These are phyloP conservation scores for Notoglanidium macrostoma DNA, from an alignment of 2,797 vertebrate species.

Conservation along the genomic window DNA sequence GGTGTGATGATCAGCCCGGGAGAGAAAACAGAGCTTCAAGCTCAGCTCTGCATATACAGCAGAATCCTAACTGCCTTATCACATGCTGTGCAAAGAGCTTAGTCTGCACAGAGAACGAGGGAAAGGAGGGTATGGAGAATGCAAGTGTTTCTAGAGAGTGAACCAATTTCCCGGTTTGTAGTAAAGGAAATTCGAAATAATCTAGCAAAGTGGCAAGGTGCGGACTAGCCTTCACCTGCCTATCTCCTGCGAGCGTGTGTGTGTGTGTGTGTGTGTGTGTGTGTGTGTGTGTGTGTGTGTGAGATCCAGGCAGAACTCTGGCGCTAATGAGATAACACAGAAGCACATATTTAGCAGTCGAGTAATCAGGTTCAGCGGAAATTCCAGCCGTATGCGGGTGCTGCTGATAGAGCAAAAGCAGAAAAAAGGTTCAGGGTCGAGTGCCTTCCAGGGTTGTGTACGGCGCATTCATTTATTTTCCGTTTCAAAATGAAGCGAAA, in stretches of 20 bases:
- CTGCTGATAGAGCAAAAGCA: neutral
- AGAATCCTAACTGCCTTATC: constrained; percentile 48
- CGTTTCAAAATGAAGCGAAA: neutral
- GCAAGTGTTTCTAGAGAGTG: constrained; percentile 26
- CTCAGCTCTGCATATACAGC: constrained; percentile 37
- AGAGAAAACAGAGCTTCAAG: constrained; percentile 31
- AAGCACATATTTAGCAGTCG: neutral
- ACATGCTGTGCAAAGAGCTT: constrained; percentile 46
- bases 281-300: neutral
- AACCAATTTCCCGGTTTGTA: constrained; percentile 51
- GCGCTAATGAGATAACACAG: constrained; percentile 13
- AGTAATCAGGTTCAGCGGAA: neutral
- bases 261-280: neutral
- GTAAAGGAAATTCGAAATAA: constrained; percentile 44
- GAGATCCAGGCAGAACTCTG: constrained; percentile 19
- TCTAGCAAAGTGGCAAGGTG: constrained; percentile 40
- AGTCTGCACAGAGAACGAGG: constrained; percentile 37
- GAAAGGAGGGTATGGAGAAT: neutral
- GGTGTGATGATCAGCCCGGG: constrained; percentile 23
- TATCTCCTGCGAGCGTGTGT: neutral
- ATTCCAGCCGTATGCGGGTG: neutral
- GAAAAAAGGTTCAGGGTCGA: neutral
- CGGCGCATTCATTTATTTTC: neutral
- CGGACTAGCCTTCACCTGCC: constrained; percentile 36
- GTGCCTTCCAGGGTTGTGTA: neutral